These are phyloP conservation scores for Thaumatotibia leucotreta DNA, from an alignment of 1,140 invertebrate genomes.

Conservation along the genomic window DNA sequence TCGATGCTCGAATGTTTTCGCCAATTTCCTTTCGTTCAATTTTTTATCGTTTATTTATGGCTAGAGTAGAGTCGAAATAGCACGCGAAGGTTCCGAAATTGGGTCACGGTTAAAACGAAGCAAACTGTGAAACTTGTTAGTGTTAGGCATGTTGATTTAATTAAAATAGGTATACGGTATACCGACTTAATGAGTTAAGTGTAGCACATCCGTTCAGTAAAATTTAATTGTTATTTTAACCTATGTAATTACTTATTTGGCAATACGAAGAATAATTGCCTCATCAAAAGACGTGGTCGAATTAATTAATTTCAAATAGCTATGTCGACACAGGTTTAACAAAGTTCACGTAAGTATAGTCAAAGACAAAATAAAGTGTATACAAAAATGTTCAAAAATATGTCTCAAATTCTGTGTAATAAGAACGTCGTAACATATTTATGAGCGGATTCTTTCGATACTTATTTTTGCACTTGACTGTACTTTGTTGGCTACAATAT, in stretches of 20 bases:
- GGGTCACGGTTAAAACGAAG: constrained; percentile 45
- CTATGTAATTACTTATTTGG: neutral
- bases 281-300: neutral
- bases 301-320: neutral
- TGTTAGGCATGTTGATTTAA: neutral
- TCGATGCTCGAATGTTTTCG: constrained; percentile 17
- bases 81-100: constrained; percentile 24
- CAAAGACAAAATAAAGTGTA: too few species aligned
- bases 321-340: neutral
- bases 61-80: neutral
- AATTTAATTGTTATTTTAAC: neutral
- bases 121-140: neutral
- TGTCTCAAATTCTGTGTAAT: too few species aligned
- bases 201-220: neutral
- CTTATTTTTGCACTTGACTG: too few species aligned
- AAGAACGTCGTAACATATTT: too few species aligned
- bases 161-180: neutral
- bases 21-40: neutral
- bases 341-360: too few species aligned
- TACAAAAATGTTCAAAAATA: too few species aligned
- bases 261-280: neutral
- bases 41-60: neutral
- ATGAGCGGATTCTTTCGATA: too few species aligned
- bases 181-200: neutral
- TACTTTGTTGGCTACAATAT: too few species aligned